phyloP scores from a whole-genome alignment of 2,888 invertebrate species.

The Drymonia ruficornis region DNA sequence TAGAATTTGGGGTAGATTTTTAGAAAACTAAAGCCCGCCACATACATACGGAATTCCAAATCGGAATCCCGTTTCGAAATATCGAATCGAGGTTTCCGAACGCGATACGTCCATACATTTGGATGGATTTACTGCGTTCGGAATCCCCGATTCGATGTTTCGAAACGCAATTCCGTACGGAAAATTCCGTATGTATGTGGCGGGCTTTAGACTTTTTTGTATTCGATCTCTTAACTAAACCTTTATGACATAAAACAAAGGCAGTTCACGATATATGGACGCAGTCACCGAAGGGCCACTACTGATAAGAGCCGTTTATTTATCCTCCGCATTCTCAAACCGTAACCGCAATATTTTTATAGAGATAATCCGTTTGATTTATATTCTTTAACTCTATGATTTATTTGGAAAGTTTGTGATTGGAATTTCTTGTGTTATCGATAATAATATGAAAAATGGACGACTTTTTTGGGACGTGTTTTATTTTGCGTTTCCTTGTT shows the following conservation, averaged over 20 bases:
- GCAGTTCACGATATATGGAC: not conserved
- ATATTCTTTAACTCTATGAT: conserved; percentile 58
- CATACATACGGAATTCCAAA: too few relatives aligned
- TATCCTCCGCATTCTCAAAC: conserved; percentile 53
- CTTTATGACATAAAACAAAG: not conserved
- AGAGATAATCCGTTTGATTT: conserved; percentile 68
- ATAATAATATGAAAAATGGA: conserved; percentile 23
- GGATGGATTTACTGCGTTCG: too few relatives aligned
- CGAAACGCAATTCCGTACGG: too few relatives aligned
- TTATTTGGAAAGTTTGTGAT: conserved; percentile 57
- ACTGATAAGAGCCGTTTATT: conserved; percentile 50
- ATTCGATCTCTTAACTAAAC: too few relatives aligned
- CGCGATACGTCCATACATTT: too few relatives aligned
- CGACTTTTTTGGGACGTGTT: conserved; percentile 14
- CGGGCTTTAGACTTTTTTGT: too few relatives aligned
- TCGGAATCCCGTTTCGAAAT: too few relatives aligned
- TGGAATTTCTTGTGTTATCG: conserved; percentile 47
- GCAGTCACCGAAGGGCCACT: conserved; percentile 29
- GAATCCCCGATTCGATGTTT: too few relatives aligned
- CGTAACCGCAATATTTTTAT: conserved; percentile 58
- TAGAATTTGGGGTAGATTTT: too few relatives aligned
- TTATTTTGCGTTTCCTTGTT: not conserved
- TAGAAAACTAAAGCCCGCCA: too few relatives aligned
- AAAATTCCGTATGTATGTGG: not conserved
- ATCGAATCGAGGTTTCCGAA: too few relatives aligned